Percentiles rank a stretch among this genome's conserved stretches.
phyloP scores from a whole-genome alignment of 53 echinoderm and acorn worm species.

The Arbacia lixula region DNA sequence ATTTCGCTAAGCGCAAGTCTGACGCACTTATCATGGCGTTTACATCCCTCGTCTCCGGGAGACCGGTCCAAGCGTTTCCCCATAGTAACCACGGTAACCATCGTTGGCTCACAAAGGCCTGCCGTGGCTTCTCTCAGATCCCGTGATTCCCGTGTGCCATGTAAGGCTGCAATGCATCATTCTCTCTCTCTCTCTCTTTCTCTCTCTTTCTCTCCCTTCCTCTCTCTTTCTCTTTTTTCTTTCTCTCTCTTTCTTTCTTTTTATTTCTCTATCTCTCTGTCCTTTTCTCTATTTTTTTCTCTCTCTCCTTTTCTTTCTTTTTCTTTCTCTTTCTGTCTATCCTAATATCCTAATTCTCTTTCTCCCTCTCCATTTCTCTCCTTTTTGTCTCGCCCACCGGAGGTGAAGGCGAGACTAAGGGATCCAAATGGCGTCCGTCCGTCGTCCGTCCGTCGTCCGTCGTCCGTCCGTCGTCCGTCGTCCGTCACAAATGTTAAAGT shows the following conservation, averaged over 20 bases:
- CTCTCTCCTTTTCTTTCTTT: background rate
- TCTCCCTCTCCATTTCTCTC: background rate
- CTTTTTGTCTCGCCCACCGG: no score
- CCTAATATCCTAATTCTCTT: background rate
- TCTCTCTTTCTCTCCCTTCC: background rate
- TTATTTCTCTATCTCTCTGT: background rate
- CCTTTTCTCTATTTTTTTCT: background rate
- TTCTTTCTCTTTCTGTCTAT: background rate
- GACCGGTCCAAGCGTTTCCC: slow-evolving; percentile 10
- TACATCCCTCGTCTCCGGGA: slow-evolving; percentile 23
- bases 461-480: no score
- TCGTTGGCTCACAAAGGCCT: no score
- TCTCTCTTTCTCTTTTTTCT: background rate
- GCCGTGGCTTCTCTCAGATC: no score
- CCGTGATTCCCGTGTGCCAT: no score
- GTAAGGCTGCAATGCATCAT: no score
- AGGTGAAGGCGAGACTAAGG: no score
- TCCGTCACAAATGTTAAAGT: no score
- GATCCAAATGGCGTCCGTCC: no score
- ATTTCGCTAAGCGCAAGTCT: slow-evolving; percentile 24
- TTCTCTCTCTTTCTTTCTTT: background rate
- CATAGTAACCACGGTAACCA: no score
- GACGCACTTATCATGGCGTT: slow-evolving; percentile 1
- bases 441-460: no score
- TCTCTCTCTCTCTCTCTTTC: background rate